Percentiles rank a stretch among this genome's conserved stretches.
Conservation (phyloP, 2,113 vertebrate species). For the Sialia sialis region DNA sequence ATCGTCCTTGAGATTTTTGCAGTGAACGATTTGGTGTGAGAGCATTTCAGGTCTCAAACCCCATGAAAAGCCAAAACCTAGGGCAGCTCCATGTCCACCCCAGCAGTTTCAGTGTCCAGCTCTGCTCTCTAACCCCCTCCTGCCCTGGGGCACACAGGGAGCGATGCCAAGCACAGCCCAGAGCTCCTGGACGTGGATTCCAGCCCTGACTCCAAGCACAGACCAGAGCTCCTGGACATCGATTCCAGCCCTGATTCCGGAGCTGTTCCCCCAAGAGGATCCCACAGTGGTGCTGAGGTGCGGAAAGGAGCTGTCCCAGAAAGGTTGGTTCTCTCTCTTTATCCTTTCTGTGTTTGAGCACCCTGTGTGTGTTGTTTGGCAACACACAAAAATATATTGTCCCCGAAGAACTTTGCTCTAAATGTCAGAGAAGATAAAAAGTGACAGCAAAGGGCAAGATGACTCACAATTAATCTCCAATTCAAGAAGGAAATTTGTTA, state of each 20-base stretch:
- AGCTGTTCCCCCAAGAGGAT: neutral
- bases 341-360: accelerated
- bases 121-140: neutral
- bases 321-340: conserved; percentile 33
- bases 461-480: neutral
- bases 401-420: neutral
- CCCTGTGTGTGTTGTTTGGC: accelerated
- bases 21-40: neutral
- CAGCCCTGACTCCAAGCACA: accelerated
- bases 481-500: neutral
- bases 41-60: accelerated
- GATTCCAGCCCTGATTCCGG: accelerated
- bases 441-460: neutral
- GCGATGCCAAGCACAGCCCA: accelerated
- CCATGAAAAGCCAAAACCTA: neutral
- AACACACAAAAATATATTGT: neutral
- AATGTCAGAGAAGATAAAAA: neutral
- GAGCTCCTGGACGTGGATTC: neutral
- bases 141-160: accelerated
- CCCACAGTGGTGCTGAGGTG: accelerated
- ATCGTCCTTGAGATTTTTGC: accelerated
- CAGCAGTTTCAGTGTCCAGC: accelerated
- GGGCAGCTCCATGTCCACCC: accelerated
- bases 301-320: neutral
- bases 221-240: neutral